These are phyloP conservation scores for Podargus strigoides DNA, from an alignment of 2,797 vertebrate genomes.

Conservation along the genomic window DNA sequence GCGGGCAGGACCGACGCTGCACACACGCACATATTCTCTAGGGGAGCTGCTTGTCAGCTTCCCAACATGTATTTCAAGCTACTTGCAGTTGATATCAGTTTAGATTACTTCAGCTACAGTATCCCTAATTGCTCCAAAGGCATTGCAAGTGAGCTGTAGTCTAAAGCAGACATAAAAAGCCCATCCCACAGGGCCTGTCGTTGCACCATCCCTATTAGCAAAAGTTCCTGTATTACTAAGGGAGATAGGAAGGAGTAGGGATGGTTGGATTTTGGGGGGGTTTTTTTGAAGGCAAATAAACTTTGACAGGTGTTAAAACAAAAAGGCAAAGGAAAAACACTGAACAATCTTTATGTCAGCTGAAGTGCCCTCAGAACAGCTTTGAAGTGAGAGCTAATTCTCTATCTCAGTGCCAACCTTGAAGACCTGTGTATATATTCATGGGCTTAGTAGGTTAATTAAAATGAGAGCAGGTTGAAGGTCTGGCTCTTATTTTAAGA, in stretches of 20 bases:
- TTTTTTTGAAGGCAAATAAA: not conserved
- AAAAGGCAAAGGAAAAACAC: not conserved
- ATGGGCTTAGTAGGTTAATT: not conserved
- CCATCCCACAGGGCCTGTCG: not conserved
- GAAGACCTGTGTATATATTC: not conserved
- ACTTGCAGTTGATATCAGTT: not conserved
- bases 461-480: not conserved
- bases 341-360: not conserved
- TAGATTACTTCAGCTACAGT: not conserved
- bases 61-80: not conserved
- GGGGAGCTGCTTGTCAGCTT: not conserved
- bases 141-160: not conserved
- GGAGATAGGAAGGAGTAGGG: not conserved
- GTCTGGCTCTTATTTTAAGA: not conserved
- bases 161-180: not conserved
- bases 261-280: not conserved
- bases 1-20: not conserved
- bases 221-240: not conserved
- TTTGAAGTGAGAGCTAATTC: not conserved
- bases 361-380: not conserved
- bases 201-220: not conserved
- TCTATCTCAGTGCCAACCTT: not conserved
- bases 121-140: not conserved
- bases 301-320: not conserved
- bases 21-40: rapidly evolving